phyloP scores from a whole-genome alignment of 2,797 vertebrate genomes.

The Tokudaia muenninki region DNA sequence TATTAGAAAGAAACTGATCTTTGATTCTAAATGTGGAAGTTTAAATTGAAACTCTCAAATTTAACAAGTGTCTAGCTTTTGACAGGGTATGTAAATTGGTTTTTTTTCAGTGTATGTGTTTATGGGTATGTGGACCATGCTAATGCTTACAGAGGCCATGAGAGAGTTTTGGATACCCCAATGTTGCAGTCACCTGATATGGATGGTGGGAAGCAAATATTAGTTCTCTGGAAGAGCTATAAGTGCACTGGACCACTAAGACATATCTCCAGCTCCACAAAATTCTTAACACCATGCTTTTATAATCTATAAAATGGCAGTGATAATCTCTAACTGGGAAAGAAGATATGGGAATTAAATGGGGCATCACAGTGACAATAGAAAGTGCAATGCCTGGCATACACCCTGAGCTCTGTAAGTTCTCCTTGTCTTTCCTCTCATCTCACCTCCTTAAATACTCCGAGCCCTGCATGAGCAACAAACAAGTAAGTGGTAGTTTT shows the following conservation, averaged over 20 bases:
- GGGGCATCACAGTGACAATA: not conserved
- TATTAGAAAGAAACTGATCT: not conserved
- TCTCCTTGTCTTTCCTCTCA: not conserved
- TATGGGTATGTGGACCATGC: not conserved
- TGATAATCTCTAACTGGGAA: not conserved
- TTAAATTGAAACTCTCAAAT: not conserved
- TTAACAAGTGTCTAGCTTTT: not conserved
- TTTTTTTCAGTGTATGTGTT: not conserved
- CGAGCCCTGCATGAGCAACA: not conserved
- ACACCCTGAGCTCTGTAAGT: not conserved
- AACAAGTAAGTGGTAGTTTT: not conserved
- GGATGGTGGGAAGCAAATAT: not conserved
- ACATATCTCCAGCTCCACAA: not conserved
- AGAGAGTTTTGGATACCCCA: not conserved
- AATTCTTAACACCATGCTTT: not conserved
- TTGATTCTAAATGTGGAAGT: not conserved
- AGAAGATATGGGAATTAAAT: not conserved
- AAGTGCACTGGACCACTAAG: not conserved
- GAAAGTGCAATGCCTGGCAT: not conserved
- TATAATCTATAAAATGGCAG: not conserved
- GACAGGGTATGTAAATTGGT: not conserved
- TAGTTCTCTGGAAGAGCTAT: not conserved
- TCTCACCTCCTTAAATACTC: not conserved
- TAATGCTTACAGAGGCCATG: not conserved
- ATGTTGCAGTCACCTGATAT: not conserved